phyloP scores from a whole-genome alignment of 2,113 vertebrate genomes.

The Psittacus erithacus region DNA sequence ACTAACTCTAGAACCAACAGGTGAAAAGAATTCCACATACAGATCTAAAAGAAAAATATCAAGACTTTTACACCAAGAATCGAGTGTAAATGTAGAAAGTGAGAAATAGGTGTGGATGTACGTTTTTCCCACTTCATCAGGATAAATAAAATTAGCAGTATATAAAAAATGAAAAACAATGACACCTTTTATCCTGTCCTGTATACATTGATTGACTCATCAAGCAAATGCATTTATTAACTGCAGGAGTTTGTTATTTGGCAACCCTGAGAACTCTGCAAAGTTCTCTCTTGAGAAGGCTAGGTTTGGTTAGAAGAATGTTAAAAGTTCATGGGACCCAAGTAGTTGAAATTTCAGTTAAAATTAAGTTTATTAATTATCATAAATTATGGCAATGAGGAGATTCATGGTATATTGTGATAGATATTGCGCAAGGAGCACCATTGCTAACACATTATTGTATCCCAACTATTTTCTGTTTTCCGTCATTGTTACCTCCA shows the following conservation, averaged over 20 bases:
- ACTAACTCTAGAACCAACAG: background rate
- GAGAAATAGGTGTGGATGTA: background rate
- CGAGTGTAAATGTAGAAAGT: background rate
- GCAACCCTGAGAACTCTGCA: background rate
- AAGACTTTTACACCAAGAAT: background rate
- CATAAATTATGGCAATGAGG: background rate
- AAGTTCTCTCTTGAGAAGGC: background rate
- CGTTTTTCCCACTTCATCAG: background rate
- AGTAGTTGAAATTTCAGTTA: background rate
- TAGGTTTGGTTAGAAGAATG: background rate
- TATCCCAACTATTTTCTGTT: background rate
- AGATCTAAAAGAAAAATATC: background rate
- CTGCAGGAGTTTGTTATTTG: background rate
- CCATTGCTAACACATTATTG: background rate
- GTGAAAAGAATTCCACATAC: background rate
- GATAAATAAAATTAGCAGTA: background rate
- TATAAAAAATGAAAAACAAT: background rate
- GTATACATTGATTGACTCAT: background rate
- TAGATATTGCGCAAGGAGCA: background rate
- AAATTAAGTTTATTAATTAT: background rate
- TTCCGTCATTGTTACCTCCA: background rate
- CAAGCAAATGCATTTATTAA: background rate
- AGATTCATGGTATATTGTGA: background rate
- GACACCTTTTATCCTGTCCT: background rate
- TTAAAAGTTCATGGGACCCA: background rate